These are phyloP conservation scores for Luehdorfia chinensis DNA, from an alignment of 1,140 invertebrate genomes.

Conservation along the genomic window DNA sequence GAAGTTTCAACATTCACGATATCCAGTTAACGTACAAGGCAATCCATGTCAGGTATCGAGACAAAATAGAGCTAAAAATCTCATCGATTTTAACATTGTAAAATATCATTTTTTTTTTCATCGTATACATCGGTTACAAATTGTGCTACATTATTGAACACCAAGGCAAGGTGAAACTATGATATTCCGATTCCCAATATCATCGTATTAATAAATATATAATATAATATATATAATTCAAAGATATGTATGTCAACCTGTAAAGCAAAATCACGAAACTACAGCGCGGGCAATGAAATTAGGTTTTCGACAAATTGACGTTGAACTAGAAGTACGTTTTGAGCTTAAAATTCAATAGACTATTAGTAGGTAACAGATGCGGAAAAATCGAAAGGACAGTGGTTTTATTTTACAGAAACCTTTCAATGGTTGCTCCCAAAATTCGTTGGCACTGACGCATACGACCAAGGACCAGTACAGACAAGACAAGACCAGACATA, in stretches of 20 bases:
- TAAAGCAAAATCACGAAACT: constrained; percentile 63
- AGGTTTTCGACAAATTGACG: constrained; percentile 58
- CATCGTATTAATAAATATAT: constrained; percentile 43
- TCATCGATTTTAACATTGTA: constrained; percentile 71
- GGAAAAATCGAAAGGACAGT: constrained; percentile 31
- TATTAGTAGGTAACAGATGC: constrained; percentile 45
- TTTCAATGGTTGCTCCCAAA: constrained; percentile 13
- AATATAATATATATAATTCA: constrained; percentile 57
- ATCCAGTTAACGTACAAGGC: constrained; percentile 59
- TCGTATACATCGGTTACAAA: constrained; percentile 76
- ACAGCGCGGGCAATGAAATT: constrained; percentile 41
- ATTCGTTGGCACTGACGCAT: background rate
- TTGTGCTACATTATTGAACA: constrained; percentile 74
- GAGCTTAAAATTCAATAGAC: constrained; percentile 53
- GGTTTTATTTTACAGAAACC: constrained; percentile 10
- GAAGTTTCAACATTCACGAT: constrained; percentile 33
- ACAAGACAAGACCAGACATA: too few species aligned
- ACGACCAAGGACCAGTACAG: too few species aligned
- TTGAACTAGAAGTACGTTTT: constrained; percentile 54
- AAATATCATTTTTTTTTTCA: constrained; percentile 71
- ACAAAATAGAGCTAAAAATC: constrained; percentile 73
- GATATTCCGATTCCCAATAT: constrained; percentile 47
- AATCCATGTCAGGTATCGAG: constrained; percentile 59
- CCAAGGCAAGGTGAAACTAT: constrained; percentile 72
- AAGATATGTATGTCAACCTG: constrained; percentile 73